phyloP scores from a whole-genome alignment of 37 sponge, comb jelly and placozoan genomes.

The Aphrocallistes beatrix region DNA sequence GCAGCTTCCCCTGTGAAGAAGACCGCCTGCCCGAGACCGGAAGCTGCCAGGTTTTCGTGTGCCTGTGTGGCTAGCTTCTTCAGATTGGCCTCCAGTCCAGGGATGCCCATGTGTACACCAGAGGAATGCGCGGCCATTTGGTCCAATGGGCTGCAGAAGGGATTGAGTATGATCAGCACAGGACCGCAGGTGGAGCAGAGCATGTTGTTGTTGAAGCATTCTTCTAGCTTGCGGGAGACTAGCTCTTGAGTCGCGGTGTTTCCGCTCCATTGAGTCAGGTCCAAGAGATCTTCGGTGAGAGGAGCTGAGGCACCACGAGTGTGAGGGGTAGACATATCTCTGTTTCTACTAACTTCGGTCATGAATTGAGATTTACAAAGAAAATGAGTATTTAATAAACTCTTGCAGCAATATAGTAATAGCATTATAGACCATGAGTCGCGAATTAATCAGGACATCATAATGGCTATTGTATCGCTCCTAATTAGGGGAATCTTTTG shows the following conservation, averaged over 20 bases:
- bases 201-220: neutral
- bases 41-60: neutral
- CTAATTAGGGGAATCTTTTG: too few relatives aligned
- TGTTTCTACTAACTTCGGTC: too few relatives aligned
- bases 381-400: too few relatives aligned
- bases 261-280: neutral
- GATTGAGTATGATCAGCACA: neutral
- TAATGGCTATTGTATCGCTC: too few relatives aligned
- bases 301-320: neutral
- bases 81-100: neutral
- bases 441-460: too few relatives aligned
- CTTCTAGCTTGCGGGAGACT: slow-evolving; percentile 9
- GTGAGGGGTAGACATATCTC: slow-evolving; percentile 16
- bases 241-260: neutral
- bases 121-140: too few relatives aligned
- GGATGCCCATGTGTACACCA: neutral
- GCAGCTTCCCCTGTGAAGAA: neutral
- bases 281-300: neutral
- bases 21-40: neutral
- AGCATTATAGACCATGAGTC: too few relatives aligned
- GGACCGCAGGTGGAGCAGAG: slow-evolving; percentile 3
- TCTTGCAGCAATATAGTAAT: too few relatives aligned
- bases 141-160: neutral
- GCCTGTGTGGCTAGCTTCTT: neutral
- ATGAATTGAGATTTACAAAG: too few relatives aligned